phyloP scores from a whole-genome alignment of 2,888 invertebrate genomes.

The Sclerodermus sp. region DNA sequence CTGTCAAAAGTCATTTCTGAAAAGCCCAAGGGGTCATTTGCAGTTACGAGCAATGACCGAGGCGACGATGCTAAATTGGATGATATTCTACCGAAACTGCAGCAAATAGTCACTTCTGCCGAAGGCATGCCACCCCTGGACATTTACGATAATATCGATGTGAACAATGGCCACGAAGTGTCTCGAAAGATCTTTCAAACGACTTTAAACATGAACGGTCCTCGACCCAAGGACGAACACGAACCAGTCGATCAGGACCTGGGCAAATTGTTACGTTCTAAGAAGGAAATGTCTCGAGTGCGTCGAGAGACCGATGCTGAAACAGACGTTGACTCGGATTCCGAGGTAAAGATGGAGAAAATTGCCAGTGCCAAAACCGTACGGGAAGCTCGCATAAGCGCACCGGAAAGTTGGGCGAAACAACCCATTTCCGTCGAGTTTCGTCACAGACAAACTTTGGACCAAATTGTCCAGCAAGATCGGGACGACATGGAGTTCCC shows the following conservation, averaged over 20 bases:
- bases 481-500: slow-evolving; percentile 19
- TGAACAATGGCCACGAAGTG: background rate
- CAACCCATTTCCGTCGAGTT: slow-evolving; percentile 48
- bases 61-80: too few relatives aligned
- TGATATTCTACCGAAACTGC: too few relatives aligned
- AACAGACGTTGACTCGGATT: slow-evolving; percentile 9
- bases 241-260: too few relatives aligned
- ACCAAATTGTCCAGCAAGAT: slow-evolving; percentile 28
- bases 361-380: slow-evolving; percentile 39
- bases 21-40: too few relatives aligned
- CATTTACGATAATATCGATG: too few relatives aligned
- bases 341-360: slow-evolving; percentile 38
- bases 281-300: slow-evolving; percentile 11
- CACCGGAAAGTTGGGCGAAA: slow-evolving; percentile 47
- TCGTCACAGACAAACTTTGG: slow-evolving; percentile 36
- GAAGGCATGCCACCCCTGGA: too few relatives aligned
- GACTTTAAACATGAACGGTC: too few relatives aligned
- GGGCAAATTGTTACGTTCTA: background rate
- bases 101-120: too few relatives aligned
- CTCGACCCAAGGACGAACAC: too few relatives aligned
- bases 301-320: slow-evolving; percentile 25
- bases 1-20: too few relatives aligned
- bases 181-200: too few relatives aligned
- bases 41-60: too few relatives aligned
- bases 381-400: slow-evolving; percentile 38